phyloP scores from a whole-genome alignment of 2,888 invertebrate genomes.

The Phlogophora meticulosa region DNA sequence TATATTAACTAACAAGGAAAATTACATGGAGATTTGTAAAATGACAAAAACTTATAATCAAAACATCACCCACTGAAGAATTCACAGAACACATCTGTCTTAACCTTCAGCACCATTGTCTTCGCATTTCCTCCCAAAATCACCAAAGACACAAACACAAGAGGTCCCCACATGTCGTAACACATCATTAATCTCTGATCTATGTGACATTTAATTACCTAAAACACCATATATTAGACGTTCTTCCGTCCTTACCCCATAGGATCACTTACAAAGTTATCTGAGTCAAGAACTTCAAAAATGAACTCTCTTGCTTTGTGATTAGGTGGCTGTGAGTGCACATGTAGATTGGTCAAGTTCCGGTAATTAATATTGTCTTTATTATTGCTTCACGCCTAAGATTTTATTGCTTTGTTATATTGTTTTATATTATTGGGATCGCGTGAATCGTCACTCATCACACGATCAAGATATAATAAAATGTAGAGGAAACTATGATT shows the following conservation, averaged over 20 bases:
- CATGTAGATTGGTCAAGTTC: conserved; percentile 53
- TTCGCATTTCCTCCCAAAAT: conserved; percentile 58
- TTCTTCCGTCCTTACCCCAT: conserved; percentile 86
- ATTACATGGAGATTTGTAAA: no score
- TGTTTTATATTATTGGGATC: conserved; percentile 69
- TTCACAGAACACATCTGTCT: conserved; percentile 43
- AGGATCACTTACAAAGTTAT: conserved; percentile 71
- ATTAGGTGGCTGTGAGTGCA: conserved; percentile 60
- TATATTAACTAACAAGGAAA: no score
- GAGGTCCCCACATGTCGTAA: conserved; percentile 81
- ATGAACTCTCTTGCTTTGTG: conserved; percentile 52
- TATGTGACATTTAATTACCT: conserved; percentile 91
- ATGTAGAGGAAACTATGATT: no score
- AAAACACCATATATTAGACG: conserved; percentile 90
- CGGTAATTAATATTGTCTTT: conserved; percentile 88
- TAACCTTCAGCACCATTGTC: conserved; percentile 39
- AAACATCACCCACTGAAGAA: conserved; percentile 4
- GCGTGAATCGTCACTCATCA: conserved; percentile 50
- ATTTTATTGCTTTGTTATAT: conserved; percentile 84
- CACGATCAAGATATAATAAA: conserved; percentile 26
- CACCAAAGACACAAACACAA: conserved; percentile 65
- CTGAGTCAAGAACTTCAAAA: conserved; percentile 33
- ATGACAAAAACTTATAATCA: no score
- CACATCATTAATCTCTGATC: conserved; percentile 91
- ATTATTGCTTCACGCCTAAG: conserved; percentile 91